Conservation (phyloP, 1,140 invertebrate species). For the Zaprionus lachaisei region DNA sequence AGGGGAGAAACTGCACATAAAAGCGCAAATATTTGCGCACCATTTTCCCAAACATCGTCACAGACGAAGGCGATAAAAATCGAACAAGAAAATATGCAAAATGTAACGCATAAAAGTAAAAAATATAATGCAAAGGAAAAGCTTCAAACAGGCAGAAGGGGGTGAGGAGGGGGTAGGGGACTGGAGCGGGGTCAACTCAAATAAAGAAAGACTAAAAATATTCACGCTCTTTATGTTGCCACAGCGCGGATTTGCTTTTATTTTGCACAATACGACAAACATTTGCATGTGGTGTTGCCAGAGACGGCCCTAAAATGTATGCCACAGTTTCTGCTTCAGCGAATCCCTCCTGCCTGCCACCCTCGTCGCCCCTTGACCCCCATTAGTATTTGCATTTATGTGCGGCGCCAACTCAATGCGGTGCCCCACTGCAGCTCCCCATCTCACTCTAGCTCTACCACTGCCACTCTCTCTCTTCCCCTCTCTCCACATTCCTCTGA, state of each 20-base stretch:
- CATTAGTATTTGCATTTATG: constrained; percentile 80
- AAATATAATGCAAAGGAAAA: constrained; percentile 35
- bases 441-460: not conserved
- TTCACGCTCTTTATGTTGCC: constrained; percentile 40
- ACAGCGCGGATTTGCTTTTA: constrained; percentile 67
- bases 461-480: not conserved
- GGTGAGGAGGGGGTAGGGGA: not conserved
- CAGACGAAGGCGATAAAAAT: constrained; percentile 71
- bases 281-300: constrained; percentile 66
- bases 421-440: not conserved
- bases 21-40: constrained; percentile 79
- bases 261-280: constrained; percentile 72
- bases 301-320: constrained; percentile 72
- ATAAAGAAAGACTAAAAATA: constrained; percentile 35
- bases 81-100: constrained; percentile 79
- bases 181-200: constrained; percentile 10
- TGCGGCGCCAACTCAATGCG: constrained; percentile 64
- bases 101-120: constrained; percentile 60
- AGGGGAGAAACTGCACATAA: constrained; percentile 62
- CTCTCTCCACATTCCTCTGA: not conserved
- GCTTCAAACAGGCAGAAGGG: constrained; percentile 21
- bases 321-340: constrained; percentile 67
- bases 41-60: constrained; percentile 67
- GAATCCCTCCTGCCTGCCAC: not conserved
- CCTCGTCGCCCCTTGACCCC: constrained; percentile 10